Percentiles rank a stretch among this genome's conserved stretches.
These are phyloP conservation scores for Pterostichus madidus DNA, from an alignment of 2,888 invertebrate genomes.

Conservation along the genomic window DNA sequence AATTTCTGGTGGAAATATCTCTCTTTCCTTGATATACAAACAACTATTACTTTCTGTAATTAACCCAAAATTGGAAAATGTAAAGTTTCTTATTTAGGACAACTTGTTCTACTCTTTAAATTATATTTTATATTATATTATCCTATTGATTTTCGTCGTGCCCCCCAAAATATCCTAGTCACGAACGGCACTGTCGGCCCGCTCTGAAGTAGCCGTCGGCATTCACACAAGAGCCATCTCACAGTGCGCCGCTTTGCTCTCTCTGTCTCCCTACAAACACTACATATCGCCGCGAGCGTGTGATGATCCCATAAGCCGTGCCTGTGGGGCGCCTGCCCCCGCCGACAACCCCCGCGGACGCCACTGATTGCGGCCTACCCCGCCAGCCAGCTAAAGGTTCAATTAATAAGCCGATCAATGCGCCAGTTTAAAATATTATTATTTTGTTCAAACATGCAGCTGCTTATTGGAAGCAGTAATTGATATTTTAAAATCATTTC, in stretches of 20 bases:
- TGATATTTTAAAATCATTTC: constrained; percentile 57
- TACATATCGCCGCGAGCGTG: constrained; percentile 7
- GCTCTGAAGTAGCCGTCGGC: constrained; percentile 24
- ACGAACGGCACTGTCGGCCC: constrained; percentile 12
- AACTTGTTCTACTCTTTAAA: too few relatives aligned
- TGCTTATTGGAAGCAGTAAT: constrained; percentile 39
- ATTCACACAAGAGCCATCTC: not conserved
- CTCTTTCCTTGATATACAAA: not conserved
- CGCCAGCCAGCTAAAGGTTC: constrained; percentile 38
- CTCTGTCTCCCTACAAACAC: not conserved
- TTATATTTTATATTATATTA: not conserved
- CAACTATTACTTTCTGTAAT: too few relatives aligned
- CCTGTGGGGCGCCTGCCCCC: constrained; percentile 39
- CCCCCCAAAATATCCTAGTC: not conserved
- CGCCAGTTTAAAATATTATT: constrained; percentile 59
- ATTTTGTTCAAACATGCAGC: constrained; percentile 57
- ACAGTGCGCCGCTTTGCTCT: not conserved
- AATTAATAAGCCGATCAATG: constrained; percentile 64
- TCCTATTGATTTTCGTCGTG: not conserved
- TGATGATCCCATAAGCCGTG: constrained; percentile 39
- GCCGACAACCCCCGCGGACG: constrained; percentile 20
- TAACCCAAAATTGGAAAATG: too few relatives aligned
- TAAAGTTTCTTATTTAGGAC: not conserved
- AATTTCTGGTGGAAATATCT: not conserved
- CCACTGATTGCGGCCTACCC: constrained; percentile 43